Percentiles rank a stretch among this genome's conserved stretches.
Evolutionary conservation across 2,797 vertebrate genomes (phyloP).

Genomic region (Hipposideros larvatus): DNA sequence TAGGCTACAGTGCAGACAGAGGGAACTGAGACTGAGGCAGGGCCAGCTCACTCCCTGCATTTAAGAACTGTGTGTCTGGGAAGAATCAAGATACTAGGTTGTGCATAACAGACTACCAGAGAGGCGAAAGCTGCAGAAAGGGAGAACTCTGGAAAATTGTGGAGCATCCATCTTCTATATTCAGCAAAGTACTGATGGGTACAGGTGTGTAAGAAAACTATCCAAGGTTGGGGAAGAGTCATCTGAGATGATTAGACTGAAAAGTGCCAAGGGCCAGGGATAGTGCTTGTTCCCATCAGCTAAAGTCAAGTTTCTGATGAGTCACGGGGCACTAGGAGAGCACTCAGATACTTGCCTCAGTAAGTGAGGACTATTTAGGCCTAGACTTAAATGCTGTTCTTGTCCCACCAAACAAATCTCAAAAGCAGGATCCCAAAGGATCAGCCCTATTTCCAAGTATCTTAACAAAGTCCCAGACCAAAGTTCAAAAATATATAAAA

Average conservation of each 20-base stretch:
- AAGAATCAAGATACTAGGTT: background rate
- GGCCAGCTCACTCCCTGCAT: background rate
- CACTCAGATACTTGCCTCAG: background rate
- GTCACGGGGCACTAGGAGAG: background rate
- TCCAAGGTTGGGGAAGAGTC: background rate
- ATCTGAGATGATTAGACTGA: background rate
- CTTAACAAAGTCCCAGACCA: background rate
- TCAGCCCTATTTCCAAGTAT: background rate
- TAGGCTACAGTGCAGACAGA: background rate
- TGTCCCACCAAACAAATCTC: background rate
- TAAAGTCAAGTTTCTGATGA: background rate
- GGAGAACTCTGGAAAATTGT: background rate
- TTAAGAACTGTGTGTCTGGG: background rate
- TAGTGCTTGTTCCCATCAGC: background rate
- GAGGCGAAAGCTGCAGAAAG: background rate
- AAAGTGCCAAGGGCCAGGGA: background rate
- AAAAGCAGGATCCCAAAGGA: background rate
- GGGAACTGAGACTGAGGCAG: background rate
- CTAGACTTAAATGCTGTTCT: background rate
- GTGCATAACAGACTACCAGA: background rate
- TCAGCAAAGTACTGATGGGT: background rate
- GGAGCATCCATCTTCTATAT: background rate
- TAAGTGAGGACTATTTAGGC: background rate
- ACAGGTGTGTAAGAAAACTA: background rate
- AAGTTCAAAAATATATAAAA: background rate